These are phyloP conservation scores for Bembecia ichneumoniformis DNA, from an alignment of 2,888 invertebrate genomes.

Conservation along the genomic window DNA sequence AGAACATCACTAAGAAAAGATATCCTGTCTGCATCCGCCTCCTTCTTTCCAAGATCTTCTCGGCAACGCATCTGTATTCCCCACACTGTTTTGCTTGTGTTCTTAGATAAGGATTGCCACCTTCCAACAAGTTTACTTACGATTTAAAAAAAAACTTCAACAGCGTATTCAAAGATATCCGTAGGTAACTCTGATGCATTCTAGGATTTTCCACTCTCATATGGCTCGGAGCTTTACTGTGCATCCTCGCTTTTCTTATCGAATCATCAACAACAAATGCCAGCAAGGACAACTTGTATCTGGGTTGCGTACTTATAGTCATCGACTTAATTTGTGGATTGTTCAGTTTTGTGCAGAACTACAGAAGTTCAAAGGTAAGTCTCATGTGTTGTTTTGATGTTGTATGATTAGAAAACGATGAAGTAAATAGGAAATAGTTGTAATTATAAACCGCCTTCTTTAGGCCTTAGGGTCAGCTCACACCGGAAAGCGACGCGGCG, in stretches of 20 bases:
- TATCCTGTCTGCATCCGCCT: too few species aligned
- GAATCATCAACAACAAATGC: constrained; percentile 88
- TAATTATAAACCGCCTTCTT: too few species aligned
- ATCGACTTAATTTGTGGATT: constrained; percentile 97
- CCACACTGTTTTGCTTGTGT: too few species aligned
- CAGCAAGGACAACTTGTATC: constrained; percentile 93
- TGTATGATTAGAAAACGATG: too few species aligned
- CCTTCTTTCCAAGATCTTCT: background rate
- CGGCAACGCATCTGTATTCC: too few species aligned
- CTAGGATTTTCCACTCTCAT: constrained; percentile 84
- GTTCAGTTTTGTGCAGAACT: constrained; percentile 98
- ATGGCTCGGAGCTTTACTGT: constrained; percentile 83
- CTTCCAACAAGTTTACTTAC: too few species aligned
- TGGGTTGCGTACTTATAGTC: constrained; percentile 92
- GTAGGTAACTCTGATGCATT: constrained; percentile 4
- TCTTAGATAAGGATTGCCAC: too few species aligned
- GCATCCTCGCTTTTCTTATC: constrained; percentile 70
- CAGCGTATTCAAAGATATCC: background rate
- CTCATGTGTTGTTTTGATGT: background rate
- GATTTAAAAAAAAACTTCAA: too few species aligned
- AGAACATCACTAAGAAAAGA: too few species aligned
- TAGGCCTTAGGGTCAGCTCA: too few species aligned
- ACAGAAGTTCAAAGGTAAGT: constrained; percentile 85
- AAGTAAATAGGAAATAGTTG: too few species aligned
- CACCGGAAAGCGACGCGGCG: too few species aligned